These are phyloP conservation scores for Himalopsyche japonica DNA, from an alignment of 2,888 invertebrate species.

Conservation along the genomic window DNA sequence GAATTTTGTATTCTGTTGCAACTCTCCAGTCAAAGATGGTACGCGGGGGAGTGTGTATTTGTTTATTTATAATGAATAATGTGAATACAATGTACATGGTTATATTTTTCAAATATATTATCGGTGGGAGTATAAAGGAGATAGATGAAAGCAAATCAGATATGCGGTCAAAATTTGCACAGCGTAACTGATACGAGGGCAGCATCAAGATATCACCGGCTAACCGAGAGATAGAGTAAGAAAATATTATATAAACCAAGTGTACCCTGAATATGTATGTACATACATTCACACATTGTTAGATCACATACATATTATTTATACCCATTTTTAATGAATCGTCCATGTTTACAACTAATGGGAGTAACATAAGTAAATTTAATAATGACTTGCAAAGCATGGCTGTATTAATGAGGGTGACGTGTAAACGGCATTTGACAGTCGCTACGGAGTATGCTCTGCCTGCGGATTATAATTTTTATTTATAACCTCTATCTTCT, in stretches of 20 bases:
- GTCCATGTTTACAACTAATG: slow-evolving; percentile 15
- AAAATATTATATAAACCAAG: slow-evolving; percentile 11
- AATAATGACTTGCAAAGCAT: slow-evolving; percentile 32
- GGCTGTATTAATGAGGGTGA: background rate
- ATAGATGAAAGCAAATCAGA: background rate
- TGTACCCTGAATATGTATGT: slow-evolving; percentile 24
- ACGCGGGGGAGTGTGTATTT: background rate
- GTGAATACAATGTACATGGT: background rate
- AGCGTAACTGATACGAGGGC: background rate
- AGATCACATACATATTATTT: slow-evolving; percentile 13
- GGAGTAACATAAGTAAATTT: slow-evolving; percentile 32
- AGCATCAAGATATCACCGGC: background rate
- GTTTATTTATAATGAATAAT: background rate
- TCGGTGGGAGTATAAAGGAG: slow-evolving; percentile 23
- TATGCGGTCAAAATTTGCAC: background rate
- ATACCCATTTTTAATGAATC: background rate
- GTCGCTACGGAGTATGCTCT: background rate
- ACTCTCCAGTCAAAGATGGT: background rate
- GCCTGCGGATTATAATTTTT: background rate
- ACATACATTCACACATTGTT: slow-evolving; percentile 30
- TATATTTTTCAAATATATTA: background rate
- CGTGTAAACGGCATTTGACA: background rate
- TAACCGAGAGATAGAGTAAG: background rate
- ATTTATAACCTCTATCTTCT: background rate
- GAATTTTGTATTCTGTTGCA: background rate